These are phyloP conservation scores for Furcula furcula DNA, from an alignment of 2,888 invertebrate genomes.

Conservation along the genomic window DNA sequence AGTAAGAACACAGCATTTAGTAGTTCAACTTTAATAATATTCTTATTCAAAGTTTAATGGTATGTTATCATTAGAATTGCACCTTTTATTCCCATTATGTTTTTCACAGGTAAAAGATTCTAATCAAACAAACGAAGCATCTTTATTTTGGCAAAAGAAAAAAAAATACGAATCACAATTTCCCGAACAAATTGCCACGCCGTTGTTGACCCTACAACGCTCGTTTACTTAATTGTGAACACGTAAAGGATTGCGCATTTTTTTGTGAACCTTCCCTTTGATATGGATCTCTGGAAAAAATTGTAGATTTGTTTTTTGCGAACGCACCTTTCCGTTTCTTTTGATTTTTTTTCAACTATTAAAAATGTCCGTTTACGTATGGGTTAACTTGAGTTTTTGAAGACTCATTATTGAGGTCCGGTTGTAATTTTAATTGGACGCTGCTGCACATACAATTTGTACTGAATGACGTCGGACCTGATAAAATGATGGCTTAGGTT, in stretches of 20 bases:
- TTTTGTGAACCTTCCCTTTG: constrained; percentile 28
- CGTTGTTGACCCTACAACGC: constrained; percentile 19
- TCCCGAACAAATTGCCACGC: constrained; percentile 10
- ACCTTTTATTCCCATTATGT: too few species aligned
- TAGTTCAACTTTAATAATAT: too few species aligned
- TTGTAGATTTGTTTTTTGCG: constrained; percentile 1
- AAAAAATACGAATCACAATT: constrained; percentile 5
- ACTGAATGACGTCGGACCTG: too few species aligned
- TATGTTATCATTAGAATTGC: too few species aligned
- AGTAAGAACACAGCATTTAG: too few species aligned
- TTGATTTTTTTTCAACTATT: neutral
- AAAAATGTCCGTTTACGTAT: constrained; percentile 10
- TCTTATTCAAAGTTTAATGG: too few species aligned
- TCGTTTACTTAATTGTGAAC: constrained; percentile 22
- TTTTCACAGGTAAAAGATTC: too few species aligned
- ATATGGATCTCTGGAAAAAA: constrained; percentile 21
- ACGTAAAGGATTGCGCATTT: constrained; percentile 39
- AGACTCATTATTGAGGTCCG: constrained; percentile 7
- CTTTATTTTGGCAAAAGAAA: constrained; percentile 8
- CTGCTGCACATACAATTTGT: too few species aligned
- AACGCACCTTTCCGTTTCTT: constrained; percentile 1
- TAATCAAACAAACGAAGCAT: constrained; percentile 3
- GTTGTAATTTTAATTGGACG: neutral
- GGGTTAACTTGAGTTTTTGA: constrained; percentile 15
- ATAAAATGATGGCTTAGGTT: too few species aligned